A percentile compares a stretch with the other conserved stretches of the same genome.
phyloP scores from a whole-genome alignment of 2,888 invertebrate species.

The Pyrocoelia pectoralis region DNA sequence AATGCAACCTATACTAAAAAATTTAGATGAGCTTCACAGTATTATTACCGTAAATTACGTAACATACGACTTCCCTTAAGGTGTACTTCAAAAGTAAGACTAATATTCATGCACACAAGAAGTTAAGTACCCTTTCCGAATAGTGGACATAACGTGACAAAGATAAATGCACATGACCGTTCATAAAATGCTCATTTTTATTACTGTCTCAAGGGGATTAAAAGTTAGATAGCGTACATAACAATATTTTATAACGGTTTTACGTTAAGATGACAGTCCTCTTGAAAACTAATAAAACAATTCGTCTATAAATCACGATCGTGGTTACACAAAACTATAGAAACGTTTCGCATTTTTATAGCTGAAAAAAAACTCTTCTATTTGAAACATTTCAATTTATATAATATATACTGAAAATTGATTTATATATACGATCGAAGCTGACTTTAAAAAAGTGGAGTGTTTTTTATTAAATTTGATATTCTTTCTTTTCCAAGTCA shows the following conservation, averaged over 20 bases:
- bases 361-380: background rate
- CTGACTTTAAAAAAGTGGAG: too few species aligned
- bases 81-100: too few species aligned
- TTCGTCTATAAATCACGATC: background rate
- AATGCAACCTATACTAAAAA: too few species aligned
- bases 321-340: background rate
- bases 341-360: background rate
- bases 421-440: too few species aligned
- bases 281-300: constrained; percentile 3
- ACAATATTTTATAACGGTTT: constrained; percentile 5
- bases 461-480: too few species aligned
- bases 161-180: background rate
- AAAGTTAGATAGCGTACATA: constrained; percentile 7
- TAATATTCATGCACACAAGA: background rate
- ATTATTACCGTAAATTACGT: too few species aligned
- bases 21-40: too few species aligned
- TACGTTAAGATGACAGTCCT: background rate
- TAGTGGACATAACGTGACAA: constrained; percentile 1
- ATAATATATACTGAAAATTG: too few species aligned
- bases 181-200: constrained; percentile 5
- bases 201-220: constrained; percentile 8
- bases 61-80: too few species aligned
- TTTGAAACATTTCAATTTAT: too few species aligned
- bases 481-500: too few species aligned
- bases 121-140: background rate